Conservation (phyloP, 2,888 invertebrate genomes). For the Cynaeus angustus region DNA sequence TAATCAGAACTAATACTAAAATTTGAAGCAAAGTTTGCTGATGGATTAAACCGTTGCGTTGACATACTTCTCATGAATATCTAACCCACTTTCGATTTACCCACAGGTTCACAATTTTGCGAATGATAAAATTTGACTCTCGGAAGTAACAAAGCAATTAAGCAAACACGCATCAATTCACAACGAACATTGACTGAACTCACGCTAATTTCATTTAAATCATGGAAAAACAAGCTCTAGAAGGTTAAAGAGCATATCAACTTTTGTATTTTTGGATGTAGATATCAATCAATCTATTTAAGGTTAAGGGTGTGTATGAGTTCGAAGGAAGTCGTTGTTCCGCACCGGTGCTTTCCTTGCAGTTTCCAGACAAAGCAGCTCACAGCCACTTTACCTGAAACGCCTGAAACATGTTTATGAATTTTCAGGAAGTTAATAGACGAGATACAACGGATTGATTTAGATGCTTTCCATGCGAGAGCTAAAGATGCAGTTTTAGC, state of each 20-base stretch:
- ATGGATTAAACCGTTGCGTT: too few species aligned
- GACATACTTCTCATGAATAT: too few species aligned
- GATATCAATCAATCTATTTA: slow-evolving; percentile 52
- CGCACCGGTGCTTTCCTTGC: slow-evolving; percentile 44
- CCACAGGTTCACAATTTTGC: too few species aligned
- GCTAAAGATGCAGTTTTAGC: too few species aligned
- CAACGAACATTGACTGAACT: slow-evolving; percentile 1
- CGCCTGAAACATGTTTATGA: slow-evolving; percentile 38
- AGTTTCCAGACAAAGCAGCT: slow-evolving; percentile 39
- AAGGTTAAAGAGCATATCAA: slow-evolving; percentile 18
- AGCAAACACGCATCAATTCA: slow-evolving; percentile 2
- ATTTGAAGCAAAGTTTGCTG: too few species aligned
- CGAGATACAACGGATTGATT: slow-evolving; percentile 15
- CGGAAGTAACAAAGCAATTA: slow-evolving; percentile 1
- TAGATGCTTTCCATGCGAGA: background rate
- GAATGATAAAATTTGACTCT: too few species aligned
- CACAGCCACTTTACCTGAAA: slow-evolving; percentile 46
- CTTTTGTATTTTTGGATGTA: slow-evolving; percentile 43
- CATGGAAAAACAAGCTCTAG: background rate
- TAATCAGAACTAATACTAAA: too few species aligned
- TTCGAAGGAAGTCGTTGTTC: slow-evolving; percentile 48
- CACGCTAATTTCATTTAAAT: slow-evolving; percentile 33
- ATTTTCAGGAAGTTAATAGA: slow-evolving; percentile 33
- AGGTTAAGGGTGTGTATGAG: slow-evolving; percentile 42
- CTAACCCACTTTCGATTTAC: too few species aligned